phyloP scores from a whole-genome alignment of 2,888 invertebrate species.

The Tricholauxania praeusta region DNA sequence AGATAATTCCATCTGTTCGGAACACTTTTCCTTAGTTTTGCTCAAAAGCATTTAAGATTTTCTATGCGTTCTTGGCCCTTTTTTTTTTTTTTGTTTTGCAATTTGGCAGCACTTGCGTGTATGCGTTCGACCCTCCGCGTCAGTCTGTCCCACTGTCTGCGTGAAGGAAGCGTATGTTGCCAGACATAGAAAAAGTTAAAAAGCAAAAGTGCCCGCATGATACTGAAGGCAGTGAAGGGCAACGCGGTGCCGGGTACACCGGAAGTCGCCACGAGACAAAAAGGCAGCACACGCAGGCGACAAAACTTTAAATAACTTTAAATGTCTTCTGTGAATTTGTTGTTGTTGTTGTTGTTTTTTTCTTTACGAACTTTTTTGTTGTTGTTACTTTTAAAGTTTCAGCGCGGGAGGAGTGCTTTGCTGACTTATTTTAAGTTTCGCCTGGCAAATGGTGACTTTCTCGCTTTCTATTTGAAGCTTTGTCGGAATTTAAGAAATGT shows the following conservation, averaged over 20 bases:
- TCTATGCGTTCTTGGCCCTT: background rate
- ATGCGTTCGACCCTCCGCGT: slow-evolving; percentile 58
- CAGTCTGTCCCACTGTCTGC: background rate
- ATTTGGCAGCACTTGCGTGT: slow-evolving; percentile 61
- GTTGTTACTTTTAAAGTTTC: slow-evolving; percentile 12
- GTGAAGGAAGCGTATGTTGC: slow-evolving; percentile 3
- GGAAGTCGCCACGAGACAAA: slow-evolving; percentile 36
- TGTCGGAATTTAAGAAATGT: background rate
- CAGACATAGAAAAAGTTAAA: slow-evolving; percentile 48
- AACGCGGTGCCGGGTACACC: slow-evolving; percentile 1
- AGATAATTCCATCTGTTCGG: slow-evolving; percentile 53
- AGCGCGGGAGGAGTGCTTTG: background rate
- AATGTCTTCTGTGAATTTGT: slow-evolving; percentile 22
- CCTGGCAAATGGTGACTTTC: slow-evolving; percentile 36
- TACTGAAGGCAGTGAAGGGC: background rate
- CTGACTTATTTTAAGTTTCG: slow-evolving; percentile 18
- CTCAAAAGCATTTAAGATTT: too few species aligned
- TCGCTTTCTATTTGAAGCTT: slow-evolving; percentile 18
- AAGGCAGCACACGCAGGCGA: slow-evolving; percentile 38
- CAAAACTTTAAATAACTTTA: slow-evolving; percentile 42
- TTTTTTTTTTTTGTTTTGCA: slow-evolving; percentile 31
- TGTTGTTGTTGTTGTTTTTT: background rate
- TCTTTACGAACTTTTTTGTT: slow-evolving; percentile 12
- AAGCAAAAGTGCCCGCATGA: slow-evolving; percentile 50
- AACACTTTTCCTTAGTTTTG: slow-evolving; percentile 11